Evolutionary conservation across 2,113 vertebrate species (phyloP).

Genomic region (Protobothrops mucrosquamatus): DNA sequence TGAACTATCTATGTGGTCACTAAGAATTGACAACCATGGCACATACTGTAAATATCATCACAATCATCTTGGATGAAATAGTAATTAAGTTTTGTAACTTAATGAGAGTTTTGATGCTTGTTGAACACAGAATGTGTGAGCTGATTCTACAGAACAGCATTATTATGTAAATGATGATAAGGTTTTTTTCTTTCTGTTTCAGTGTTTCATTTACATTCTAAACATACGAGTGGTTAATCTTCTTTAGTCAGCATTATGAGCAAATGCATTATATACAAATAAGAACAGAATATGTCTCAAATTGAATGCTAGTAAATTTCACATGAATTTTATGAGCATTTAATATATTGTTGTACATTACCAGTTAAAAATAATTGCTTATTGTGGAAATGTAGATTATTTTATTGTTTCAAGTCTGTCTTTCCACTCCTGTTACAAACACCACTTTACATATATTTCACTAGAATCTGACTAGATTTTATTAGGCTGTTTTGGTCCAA

Average conservation of each 20-base stretch:
- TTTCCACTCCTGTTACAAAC: not conserved
- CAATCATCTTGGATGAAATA: not conserved
- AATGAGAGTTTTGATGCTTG: not conserved
- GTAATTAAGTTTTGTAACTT: not conserved
- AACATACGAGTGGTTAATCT: not conserved
- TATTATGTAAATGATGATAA: not conserved
- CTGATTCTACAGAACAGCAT: not conserved
- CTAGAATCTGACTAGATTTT: not conserved
- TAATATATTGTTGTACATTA: not conserved
- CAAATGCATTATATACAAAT: not conserved
- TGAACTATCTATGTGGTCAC: not conserved
- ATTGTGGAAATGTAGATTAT: not conserved
- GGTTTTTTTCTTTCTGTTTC: not conserved
- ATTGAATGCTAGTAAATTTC: not conserved
- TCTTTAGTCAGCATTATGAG: not conserved
- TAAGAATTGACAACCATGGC: not conserved
- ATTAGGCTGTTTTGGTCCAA: not conserved
- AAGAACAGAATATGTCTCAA: not conserved
- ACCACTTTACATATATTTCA: not conserved
- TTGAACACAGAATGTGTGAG: not conserved
- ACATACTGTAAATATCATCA: not conserved
- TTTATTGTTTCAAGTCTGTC: not conserved
- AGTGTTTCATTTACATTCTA: not conserved
- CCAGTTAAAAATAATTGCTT: not conserved
- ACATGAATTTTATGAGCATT: not conserved